Conservation (phyloP, 2,888 invertebrate genomes). For the Phlogophora meticulosa region DNA sequence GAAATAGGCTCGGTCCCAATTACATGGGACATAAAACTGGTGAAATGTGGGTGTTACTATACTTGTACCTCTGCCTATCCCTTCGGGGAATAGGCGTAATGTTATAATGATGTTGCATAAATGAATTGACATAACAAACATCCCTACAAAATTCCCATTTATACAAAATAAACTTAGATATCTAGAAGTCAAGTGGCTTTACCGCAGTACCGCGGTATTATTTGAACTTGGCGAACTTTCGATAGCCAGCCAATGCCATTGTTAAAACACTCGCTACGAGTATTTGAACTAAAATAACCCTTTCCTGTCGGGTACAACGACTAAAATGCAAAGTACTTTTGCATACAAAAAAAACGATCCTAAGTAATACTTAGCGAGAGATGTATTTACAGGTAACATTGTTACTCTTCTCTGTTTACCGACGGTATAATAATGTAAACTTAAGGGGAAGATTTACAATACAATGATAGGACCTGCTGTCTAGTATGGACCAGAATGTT, state of each 20-base stretch:
- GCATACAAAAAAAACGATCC: conserved; percentile 2
- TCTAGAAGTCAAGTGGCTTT: conserved; percentile 5
- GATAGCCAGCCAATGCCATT: conserved; percentile 34
- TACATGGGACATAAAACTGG: too few relatives aligned
- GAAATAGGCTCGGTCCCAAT: too few relatives aligned
- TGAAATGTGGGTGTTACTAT: too few relatives aligned
- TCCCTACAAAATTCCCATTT: neutral
- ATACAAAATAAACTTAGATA: conserved; percentile 4
- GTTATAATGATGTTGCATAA: too few relatives aligned
- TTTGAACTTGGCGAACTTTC: conserved; percentile 28
- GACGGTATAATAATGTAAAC: too few relatives aligned
- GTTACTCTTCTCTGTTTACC: conserved; percentile 1
- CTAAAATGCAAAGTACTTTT: conserved; percentile 23
- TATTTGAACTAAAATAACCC: conserved; percentile 47
- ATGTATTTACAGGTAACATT: conserved; percentile 1
- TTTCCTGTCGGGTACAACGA: conserved; percentile 9
- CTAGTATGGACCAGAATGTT: too few relatives aligned
- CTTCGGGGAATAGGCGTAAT: too few relatives aligned
- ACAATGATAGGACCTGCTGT: too few relatives aligned
- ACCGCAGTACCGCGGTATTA: conserved; percentile 23
- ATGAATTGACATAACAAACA: neutral
- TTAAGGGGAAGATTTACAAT: too few relatives aligned
- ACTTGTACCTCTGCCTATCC: too few relatives aligned
- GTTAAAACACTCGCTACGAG: conserved; percentile 19
- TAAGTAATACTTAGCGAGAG: conserved; percentile 5